A percentile compares a stretch with the other conserved stretches of the same genome.
Evolutionary conservation across 2,797 vertebrate genomes (phyloP).

Genomic region (Pantherophis vulpinus): DNA sequence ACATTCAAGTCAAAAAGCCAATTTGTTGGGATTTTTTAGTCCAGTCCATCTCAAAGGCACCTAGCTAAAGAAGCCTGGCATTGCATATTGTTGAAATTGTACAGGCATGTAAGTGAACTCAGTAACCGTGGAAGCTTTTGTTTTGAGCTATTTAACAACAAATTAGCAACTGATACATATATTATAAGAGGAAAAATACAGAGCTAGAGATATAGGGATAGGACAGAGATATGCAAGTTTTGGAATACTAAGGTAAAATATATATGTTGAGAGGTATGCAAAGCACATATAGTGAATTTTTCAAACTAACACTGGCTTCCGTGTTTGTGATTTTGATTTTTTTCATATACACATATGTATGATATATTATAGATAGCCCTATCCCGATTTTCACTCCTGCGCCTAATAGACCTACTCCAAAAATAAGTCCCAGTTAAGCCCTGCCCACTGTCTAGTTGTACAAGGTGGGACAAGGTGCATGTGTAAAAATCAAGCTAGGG

Average conservation of each 20-base stretch:
- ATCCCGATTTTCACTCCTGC: too few relatives aligned
- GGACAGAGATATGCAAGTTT: neutral
- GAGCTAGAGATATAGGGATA: neutral
- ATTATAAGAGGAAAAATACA: neutral
- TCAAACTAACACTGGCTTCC: neutral
- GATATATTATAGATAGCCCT: neutral
- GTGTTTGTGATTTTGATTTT: neutral
- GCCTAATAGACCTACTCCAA: too few relatives aligned
- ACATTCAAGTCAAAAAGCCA: neutral
- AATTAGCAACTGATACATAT: neutral
- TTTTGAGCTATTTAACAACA: neutral
- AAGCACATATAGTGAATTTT: neutral
- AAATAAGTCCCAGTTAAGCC: too few relatives aligned
- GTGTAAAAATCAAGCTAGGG: too few relatives aligned
- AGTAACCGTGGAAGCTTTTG: neutral
- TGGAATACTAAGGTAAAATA: neutral
- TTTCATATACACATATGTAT: neutral
- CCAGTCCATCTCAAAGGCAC: neutral
- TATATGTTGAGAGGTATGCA: neutral
- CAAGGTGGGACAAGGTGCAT: too few relatives aligned
- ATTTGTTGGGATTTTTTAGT: neutral
- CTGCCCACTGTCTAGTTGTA: too few relatives aligned
- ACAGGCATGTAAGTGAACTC: neutral
- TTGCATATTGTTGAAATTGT: neutral
- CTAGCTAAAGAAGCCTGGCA: neutral